These are phyloP conservation scores for Picathartes gymnocephalus DNA, from an alignment of 2,113 vertebrate species.

Conservation along the genomic window DNA sequence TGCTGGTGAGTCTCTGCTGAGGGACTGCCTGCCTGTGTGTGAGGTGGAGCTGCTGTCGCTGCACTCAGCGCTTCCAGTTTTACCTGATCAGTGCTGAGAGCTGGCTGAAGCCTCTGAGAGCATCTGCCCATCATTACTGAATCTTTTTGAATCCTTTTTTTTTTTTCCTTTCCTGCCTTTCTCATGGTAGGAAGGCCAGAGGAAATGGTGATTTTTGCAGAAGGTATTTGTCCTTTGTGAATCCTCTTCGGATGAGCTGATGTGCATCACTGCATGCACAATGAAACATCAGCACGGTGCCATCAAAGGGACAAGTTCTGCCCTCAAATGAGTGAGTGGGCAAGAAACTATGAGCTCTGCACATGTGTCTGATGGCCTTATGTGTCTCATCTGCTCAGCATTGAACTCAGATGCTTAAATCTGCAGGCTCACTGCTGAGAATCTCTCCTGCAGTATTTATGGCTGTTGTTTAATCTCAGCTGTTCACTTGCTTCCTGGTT, in stretches of 20 bases:
- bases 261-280: fast-evolving
- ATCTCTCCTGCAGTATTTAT: conserved; percentile 13
- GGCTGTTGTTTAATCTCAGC: conserved; percentile 45
- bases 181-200: background rate
- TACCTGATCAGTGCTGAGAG: background rate
- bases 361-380: background rate
- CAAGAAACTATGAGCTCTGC: background rate
- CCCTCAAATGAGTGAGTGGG: background rate
- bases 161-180: background rate
- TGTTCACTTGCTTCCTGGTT: conserved; percentile 31
- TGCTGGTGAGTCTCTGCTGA: background rate
- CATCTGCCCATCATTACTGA: background rate
- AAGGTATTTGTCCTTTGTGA: background rate
- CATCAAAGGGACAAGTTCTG: conserved; percentile 24
- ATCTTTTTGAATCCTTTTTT: background rate
- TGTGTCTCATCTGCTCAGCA: background rate
- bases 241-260: background rate
- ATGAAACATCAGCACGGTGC: background rate
- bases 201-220: conserved; percentile 5
- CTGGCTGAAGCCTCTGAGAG: background rate
- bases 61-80: background rate
- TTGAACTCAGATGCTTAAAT: background rate
- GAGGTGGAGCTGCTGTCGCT: background rate
- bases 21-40: background rate
- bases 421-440: background rate